These are phyloP conservation scores for Zenarchopterus dispar DNA, from an alignment of 2,797 vertebrate genomes.

Conservation along the genomic window DNA sequence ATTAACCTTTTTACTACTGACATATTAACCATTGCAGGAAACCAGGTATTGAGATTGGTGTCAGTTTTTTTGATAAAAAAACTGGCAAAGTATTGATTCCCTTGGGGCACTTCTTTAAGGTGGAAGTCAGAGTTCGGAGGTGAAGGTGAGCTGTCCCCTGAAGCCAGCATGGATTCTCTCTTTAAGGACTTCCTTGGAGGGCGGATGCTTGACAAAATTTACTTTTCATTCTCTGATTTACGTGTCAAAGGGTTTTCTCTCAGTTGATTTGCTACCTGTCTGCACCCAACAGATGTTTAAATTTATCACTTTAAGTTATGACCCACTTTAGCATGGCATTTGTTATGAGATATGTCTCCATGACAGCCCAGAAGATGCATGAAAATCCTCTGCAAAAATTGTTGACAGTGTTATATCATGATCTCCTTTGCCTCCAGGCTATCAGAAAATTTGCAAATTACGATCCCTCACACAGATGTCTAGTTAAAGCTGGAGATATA, in stretches of 20 bases:
- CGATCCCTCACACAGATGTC: background rate
- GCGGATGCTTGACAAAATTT: slow-evolving; percentile 13
- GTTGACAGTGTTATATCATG: no score
- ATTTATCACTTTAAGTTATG: slow-evolving; percentile 38
- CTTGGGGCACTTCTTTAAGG: slow-evolving; percentile 56
- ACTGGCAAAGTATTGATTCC: slow-evolving; percentile 49
- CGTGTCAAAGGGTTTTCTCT: slow-evolving; percentile 19
- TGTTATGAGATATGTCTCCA: slow-evolving; percentile 8
- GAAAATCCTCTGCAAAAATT: background rate
- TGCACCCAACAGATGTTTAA: slow-evolving; percentile 52
- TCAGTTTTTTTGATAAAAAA: slow-evolving; percentile 1
- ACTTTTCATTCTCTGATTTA: slow-evolving; percentile 53
- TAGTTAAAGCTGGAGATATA: background rate
- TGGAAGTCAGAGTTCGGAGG: slow-evolving; percentile 54
- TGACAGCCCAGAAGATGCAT: slow-evolving; percentile 15
- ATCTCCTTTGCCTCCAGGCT: background rate
- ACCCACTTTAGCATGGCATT: slow-evolving; percentile 12
- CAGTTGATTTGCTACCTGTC: slow-evolving; percentile 29
- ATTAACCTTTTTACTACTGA: background rate
- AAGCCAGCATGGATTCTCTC: slow-evolving; percentile 29
- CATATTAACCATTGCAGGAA: slow-evolving; percentile 18
- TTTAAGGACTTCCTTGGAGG: slow-evolving; percentile 30
- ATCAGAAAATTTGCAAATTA: background rate
- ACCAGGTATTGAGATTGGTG: slow-evolving; percentile 4
- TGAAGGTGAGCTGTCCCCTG: slow-evolving; percentile 31